These are phyloP conservation scores for Spilogale gracilis DNA, from an alignment of 2,113 vertebrate species.

Conservation along the genomic window DNA sequence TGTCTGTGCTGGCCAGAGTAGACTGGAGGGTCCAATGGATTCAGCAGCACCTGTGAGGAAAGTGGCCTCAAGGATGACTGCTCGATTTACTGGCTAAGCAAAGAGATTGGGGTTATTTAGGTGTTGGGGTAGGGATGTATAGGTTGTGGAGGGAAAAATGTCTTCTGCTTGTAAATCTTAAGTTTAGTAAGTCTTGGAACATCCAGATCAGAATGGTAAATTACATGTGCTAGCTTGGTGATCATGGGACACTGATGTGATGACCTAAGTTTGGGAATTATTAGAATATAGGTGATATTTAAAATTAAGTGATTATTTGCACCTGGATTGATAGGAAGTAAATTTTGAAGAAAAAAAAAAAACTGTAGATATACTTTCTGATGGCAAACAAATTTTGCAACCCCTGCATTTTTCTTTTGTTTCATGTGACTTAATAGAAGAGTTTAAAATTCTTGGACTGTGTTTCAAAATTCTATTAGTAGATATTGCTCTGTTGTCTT, in stretches of 20 bases:
- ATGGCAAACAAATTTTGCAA: not conserved
- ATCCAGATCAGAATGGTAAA: not conserved
- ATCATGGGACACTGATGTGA: not conserved
- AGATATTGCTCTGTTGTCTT: not conserved
- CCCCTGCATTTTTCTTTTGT: not conserved
- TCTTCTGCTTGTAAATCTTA: not conserved
- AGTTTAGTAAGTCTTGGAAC: not conserved
- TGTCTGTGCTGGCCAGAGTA: rapidly evolving
- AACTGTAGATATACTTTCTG: not conserved
- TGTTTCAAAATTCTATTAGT: not conserved
- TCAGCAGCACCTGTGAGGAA: rapidly evolving
- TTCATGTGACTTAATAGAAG: no score
- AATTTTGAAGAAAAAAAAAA: not conserved
- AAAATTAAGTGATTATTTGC: not conserved
- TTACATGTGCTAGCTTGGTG: rapidly evolving
- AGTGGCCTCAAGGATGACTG: not conserved
- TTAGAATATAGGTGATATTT: not conserved
- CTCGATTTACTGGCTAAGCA: not conserved
- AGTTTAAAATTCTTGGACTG: not conserved
- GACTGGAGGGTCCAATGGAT: rapidly evolving
- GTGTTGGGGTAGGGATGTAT: rapidly evolving
- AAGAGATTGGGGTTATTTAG: not conserved
- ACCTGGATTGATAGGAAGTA: no score
- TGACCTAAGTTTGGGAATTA: not conserved
- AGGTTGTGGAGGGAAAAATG: not conserved